Conservation (phyloP, 2,888 invertebrate genomes). For the Fragum fragum region DNA sequence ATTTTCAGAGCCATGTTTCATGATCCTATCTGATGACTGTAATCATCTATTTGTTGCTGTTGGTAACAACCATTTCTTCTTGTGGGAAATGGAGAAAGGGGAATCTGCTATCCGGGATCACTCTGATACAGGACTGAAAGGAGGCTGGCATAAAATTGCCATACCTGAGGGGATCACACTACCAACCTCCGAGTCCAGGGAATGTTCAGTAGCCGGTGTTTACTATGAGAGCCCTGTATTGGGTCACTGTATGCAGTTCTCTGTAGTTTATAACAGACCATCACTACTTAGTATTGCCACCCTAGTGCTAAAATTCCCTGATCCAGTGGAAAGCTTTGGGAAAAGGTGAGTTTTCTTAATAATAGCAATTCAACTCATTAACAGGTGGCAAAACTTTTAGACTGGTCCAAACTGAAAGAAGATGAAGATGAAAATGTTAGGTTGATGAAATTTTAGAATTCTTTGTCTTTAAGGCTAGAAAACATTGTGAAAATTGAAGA, state of each 20-base stretch:
- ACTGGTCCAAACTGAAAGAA: no score
- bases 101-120: constrained; percentile 68
- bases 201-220: constrained; percentile 73
- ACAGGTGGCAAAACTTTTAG: no score
- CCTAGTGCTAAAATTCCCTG: constrained; percentile 77
- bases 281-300: constrained; percentile 77
- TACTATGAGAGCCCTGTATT: constrained; percentile 79
- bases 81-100: constrained; percentile 80
- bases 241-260: constrained; percentile 80
- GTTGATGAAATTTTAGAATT: no score
- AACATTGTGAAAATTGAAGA: no score
- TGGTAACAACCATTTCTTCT: constrained; percentile 70
- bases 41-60: constrained; percentile 77
- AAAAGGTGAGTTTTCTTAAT: constrained; percentile 58
- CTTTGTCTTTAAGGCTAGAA: no score
- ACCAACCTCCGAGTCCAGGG: constrained; percentile 71
- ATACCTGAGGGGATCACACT: constrained; percentile 75
- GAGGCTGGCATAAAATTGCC: constrained; percentile 78
- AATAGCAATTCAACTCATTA: no score
- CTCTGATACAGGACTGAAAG: constrained; percentile 73
- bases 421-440: no score
- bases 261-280: constrained; percentile 75
- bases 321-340: constrained; percentile 57
- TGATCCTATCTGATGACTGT: constrained; percentile 80
- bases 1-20: constrained; percentile 66